phyloP scores from a whole-genome alignment of 1,140 invertebrate species.

The Monochamus saltuarius region DNA sequence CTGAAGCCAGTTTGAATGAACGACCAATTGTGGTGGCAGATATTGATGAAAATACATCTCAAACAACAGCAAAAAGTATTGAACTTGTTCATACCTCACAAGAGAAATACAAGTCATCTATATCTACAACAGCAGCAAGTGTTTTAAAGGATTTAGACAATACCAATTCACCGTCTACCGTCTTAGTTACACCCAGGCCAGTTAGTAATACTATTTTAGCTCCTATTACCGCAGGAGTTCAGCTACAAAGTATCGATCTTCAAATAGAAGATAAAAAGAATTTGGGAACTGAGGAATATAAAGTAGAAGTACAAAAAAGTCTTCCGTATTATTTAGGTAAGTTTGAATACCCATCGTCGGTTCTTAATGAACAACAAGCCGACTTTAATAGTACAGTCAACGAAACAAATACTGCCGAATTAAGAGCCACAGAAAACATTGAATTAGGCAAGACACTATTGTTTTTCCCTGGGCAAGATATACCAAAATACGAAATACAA shows the following conservation, averaged over 20 bases:
- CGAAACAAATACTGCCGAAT: constrained; percentile 17
- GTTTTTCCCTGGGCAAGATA: constrained; percentile 28
- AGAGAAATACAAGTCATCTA: not conserved
- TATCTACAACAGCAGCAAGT: constrained; percentile 1
- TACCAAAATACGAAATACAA: constrained; percentile 9
- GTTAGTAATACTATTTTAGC: constrained; percentile 56
- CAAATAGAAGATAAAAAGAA: constrained; percentile 26
- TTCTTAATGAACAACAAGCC: constrained; percentile 22
- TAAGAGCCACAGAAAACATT: constrained; percentile 30
- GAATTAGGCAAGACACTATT: constrained; percentile 40
- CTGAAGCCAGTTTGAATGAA: constrained; percentile 9
- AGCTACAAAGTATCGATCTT: constrained; percentile 52
- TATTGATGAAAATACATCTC: constrained; percentile 21
- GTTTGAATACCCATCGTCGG: constrained; percentile 53
- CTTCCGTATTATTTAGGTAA: constrained; percentile 54
- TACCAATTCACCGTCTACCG: constrained; percentile 43
- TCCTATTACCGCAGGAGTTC: constrained; percentile 58
- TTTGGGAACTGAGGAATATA: constrained; percentile 48
- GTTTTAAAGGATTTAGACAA: not conserved
- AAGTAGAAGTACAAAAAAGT: constrained; percentile 62
- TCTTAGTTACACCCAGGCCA: constrained; percentile 54
- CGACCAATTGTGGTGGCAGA: constrained; percentile 53
- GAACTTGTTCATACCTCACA: constrained; percentile 16
- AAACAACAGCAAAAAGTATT: constrained; percentile 22
- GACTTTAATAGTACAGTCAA: constrained; percentile 28